These are phyloP conservation scores for Cotesia typhae DNA, from an alignment of 1,140 invertebrate species.

Conservation along the genomic window DNA sequence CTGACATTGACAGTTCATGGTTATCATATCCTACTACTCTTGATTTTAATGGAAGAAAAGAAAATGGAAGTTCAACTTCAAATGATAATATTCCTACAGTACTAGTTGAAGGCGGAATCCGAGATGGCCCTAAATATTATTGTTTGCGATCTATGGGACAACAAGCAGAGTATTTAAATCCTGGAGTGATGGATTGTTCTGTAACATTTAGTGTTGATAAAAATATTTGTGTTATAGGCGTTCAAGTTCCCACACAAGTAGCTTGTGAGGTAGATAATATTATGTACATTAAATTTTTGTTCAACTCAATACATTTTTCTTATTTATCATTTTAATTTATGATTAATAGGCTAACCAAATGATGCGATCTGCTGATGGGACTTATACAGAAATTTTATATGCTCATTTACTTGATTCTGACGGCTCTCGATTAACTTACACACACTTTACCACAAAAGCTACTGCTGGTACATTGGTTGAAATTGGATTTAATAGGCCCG, in stretches of 20 bases:
- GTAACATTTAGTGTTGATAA: slow-evolving; percentile 81
- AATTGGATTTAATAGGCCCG: slow-evolving; percentile 80
- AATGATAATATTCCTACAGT: slow-evolving; percentile 11
- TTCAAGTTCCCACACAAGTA: slow-evolving; percentile 69
- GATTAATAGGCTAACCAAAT: slow-evolving; percentile 12
- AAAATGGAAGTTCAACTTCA: slow-evolving; percentile 15
- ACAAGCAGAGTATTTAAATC: slow-evolving; percentile 75
- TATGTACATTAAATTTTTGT: slow-evolving; percentile 8
- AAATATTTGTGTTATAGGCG: slow-evolving; percentile 78
- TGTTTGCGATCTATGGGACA: slow-evolving; percentile 72
- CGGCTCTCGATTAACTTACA: slow-evolving; percentile 79
- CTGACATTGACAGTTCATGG: slow-evolving; percentile 11
- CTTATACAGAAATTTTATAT: slow-evolving; percentile 80
- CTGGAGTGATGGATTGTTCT: slow-evolving; percentile 76
- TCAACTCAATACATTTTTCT: slow-evolving; percentile 12
- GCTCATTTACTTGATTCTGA: slow-evolving; percentile 81
- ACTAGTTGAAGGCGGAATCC: slow-evolving; percentile 23
- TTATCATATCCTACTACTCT: slow-evolving; percentile 5
- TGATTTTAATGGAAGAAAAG: not conserved
- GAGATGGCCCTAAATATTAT: slow-evolving; percentile 61
- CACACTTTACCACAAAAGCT: slow-evolving; percentile 78
- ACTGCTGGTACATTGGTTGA: slow-evolving; percentile 73
- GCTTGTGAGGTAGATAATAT: slow-evolving; percentile 37
- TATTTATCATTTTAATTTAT: not conserved
- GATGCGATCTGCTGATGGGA: slow-evolving; percentile 26